phyloP scores from a whole-genome alignment of 2,113 vertebrate species.

The Halcyon senegalensis region DNA sequence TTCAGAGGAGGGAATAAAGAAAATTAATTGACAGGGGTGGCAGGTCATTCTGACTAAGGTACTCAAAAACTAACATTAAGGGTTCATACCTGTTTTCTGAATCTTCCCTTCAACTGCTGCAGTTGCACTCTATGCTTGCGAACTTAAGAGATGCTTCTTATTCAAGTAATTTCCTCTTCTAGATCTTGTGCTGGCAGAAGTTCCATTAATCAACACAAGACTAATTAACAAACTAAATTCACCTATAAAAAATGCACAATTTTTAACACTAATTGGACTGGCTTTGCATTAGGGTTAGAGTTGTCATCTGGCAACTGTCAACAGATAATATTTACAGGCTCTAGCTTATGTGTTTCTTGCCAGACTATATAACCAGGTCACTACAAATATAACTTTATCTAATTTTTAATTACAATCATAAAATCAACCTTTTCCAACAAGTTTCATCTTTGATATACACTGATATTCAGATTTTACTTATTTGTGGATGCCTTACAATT shows the following conservation, averaged over 20 bases:
- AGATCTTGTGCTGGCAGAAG: not conserved
- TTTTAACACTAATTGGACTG: not conserved
- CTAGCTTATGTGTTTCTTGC: not conserved
- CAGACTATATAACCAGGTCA: not conserved
- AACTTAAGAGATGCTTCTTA: not conserved
- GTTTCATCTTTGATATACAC: not conserved
- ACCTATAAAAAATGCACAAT: not conserved
- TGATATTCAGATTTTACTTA: not conserved
- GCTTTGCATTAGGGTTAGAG: not conserved
- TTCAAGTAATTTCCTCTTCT: not conserved
- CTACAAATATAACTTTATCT: not conserved
- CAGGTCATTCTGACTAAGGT: not conserved
- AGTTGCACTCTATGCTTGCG: not conserved
- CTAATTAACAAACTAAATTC: not conserved
- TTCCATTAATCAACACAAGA: not conserved
- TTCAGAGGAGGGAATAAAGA: not conserved
- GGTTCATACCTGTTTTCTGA: not conserved
- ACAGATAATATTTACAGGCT: not conserved
- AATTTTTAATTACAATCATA: not conserved
- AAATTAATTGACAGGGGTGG: not conserved
- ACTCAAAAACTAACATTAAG: not conserved
- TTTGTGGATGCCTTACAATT: not conserved
- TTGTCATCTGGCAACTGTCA: not conserved
- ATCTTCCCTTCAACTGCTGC: not conserved
- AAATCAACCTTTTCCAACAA: not conserved